These are phyloP conservation scores for Denticeps clupeoides DNA, from an alignment of 2,797 vertebrate species.

Conservation along the genomic window DNA sequence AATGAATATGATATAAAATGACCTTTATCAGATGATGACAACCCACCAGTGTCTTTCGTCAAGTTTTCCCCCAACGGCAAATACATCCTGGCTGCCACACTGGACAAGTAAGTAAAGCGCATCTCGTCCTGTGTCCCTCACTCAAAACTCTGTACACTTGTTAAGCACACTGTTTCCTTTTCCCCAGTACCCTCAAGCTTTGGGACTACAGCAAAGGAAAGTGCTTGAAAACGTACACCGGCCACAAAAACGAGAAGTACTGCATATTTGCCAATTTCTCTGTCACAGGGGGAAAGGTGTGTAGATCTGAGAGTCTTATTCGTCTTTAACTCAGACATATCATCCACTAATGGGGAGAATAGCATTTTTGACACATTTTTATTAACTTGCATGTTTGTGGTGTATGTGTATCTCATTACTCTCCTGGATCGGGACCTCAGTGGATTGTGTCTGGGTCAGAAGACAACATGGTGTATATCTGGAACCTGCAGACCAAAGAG, in stretches of 20 bases:
- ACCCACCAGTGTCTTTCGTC: conserved; percentile 95
- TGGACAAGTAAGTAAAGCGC: conserved; percentile 82
- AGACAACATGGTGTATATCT: conserved; percentile 97
- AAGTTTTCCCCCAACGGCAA: conserved; percentile 98
- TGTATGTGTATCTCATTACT: too few relatives aligned
- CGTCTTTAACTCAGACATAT: too few relatives aligned
- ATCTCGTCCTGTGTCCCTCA: neutral
- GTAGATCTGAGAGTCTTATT: too few relatives aligned
- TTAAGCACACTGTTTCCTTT: conserved; percentile 1
- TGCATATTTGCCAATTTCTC: conserved; percentile 99
- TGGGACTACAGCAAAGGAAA: conserved; percentile 99
- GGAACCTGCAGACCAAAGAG: conserved; percentile 99
- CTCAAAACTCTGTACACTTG: too few relatives aligned
- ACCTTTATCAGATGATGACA: conserved; percentile 84
- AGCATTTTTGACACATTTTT: too few relatives aligned
- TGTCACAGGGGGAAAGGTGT: conserved; percentile 93
- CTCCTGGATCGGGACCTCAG: too few relatives aligned
- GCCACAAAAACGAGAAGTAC: conserved; percentile 98
- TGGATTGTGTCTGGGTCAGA: conserved; percentile 98
- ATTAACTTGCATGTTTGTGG: too few relatives aligned
- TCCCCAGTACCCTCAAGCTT: conserved; percentile 85
- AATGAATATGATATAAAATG: too few relatives aligned
- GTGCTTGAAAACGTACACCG: conserved; percentile 98
- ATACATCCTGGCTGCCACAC: conserved; percentile 93
- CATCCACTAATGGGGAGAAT: too few relatives aligned